These are phyloP conservation scores for Seriola aureovittata DNA, from an alignment of 2,113 vertebrate genomes.

Conservation along the genomic window DNA sequence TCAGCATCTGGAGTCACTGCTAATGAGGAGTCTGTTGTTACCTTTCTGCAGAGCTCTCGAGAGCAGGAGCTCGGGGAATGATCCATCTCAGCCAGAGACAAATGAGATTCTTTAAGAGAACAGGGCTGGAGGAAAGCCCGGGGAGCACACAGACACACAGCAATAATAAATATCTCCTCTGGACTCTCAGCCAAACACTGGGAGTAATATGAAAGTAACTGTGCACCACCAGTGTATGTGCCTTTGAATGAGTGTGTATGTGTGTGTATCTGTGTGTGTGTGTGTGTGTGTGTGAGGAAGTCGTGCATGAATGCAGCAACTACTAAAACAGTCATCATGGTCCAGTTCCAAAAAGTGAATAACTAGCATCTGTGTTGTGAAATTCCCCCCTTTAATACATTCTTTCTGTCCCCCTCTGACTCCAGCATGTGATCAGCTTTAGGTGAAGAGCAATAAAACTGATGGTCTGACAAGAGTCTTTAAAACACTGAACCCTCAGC, in stretches of 20 bases:
- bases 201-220: constrained; percentile 18
- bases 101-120: constrained; percentile 38
- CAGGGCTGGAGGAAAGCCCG: constrained; percentile 17
- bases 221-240: neutral
- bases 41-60: neutral
- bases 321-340: constrained; percentile 51
- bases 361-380: constrained; percentile 37
- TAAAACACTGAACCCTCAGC: neutral
- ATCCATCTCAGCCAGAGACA: constrained; percentile 29
- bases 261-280: constrained; percentile 5
- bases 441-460: constrained; percentile 19
- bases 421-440: constrained; percentile 14
- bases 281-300: neutral
- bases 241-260: neutral
- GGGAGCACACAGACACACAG: constrained; percentile 26
- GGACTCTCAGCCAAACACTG: constrained; percentile 24
- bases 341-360: constrained; percentile 40
- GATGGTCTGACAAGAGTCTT: constrained; percentile 7
- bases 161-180: constrained; percentile 56
- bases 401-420: constrained; percentile 18
- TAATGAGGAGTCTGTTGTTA: constrained; percentile 24
- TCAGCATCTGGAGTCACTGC: constrained; percentile 13
- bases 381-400: constrained; percentile 14
- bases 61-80: neutral
- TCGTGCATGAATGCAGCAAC: constrained; percentile 6